Percentiles rank a stretch among this genome's conserved stretches.
phyloP scores from a whole-genome alignment of 2,113 vertebrate genomes.

The Plecotus auritus region DNA sequence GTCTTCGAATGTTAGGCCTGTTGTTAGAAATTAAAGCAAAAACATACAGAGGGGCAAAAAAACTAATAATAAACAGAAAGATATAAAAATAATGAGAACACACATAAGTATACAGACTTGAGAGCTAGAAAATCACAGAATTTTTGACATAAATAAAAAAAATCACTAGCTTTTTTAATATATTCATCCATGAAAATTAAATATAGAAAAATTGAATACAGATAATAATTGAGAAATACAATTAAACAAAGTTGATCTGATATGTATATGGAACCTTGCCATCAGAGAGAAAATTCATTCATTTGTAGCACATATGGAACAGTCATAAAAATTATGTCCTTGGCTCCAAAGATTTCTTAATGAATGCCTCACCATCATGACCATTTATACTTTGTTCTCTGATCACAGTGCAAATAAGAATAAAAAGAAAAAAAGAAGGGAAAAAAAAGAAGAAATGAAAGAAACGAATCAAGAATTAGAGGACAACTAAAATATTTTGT shows the following conservation, averaged over 20 bases:
- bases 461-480: background rate
- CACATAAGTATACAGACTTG: background rate
- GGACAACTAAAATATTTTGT: background rate
- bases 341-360: background rate
- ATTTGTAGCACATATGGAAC: background rate
- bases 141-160: background rate
- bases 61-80: background rate
- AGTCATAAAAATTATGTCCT: background rate
- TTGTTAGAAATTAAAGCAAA: background rate
- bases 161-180: background rate
- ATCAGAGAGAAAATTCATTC: background rate
- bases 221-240: background rate
- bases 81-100: background rate
- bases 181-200: constrained; percentile 17
- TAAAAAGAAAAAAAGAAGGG: background rate
- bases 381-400: background rate
- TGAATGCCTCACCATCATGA: background rate
- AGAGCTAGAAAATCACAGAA: background rate
- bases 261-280: background rate
- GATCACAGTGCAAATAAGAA: background rate
- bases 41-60: background rate
- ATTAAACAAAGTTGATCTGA: background rate
- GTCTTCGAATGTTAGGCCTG: background rate
- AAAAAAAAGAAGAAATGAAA: background rate
- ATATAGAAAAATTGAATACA: background rate